Percentiles rank a stretch among this genome's conserved stretches.
These are phyloP conservation scores for Zaprionus gabonicus DNA, from an alignment of 1,140 invertebrate species.

Conservation along the genomic window DNA sequence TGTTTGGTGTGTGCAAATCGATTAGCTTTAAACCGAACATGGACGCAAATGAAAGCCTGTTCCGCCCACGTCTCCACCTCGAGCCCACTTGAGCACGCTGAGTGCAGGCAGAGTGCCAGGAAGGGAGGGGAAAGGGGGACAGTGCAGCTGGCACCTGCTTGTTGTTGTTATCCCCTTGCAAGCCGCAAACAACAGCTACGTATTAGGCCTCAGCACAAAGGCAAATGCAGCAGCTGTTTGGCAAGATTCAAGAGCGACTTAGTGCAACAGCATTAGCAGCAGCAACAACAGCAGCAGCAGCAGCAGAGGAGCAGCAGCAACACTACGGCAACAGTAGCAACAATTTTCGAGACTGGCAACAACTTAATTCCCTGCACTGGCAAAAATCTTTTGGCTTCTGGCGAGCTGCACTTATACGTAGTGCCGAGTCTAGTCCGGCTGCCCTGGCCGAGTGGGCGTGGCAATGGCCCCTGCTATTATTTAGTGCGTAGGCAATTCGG, in stretches of 20 bases:
- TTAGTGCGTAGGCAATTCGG: constrained; percentile 75
- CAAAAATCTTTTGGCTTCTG: constrained; percentile 51
- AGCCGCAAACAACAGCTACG: constrained; percentile 74
- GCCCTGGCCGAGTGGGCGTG: background rate
- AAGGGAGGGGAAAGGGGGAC: background rate
- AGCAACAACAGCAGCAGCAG: constrained; percentile 20
- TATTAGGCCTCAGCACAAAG: constrained; percentile 70
- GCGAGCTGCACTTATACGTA: constrained; percentile 16
- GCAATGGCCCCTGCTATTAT: constrained; percentile 57
- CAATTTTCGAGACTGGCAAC: constrained; percentile 37
- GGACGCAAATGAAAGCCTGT: constrained; percentile 8
- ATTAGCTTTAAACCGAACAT: constrained; percentile 50
- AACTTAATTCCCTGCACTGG: constrained; percentile 48
- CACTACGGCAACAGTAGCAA: constrained; percentile 13
- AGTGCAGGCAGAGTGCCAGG: background rate
- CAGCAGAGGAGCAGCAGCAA: constrained; percentile 12
- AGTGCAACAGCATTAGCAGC: constrained; percentile 38
- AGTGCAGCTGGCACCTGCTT: constrained; percentile 29
- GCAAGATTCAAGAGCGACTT: constrained; percentile 49
- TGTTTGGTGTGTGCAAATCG: constrained; percentile 67
- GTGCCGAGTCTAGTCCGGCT: background rate
- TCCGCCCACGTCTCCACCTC: background rate
- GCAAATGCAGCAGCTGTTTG: constrained; percentile 50
- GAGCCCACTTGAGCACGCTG: background rate
- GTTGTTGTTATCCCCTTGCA: constrained; percentile 70